Base-by-base conservation (phyloP, 2,888 invertebrate genomes). In the Smittia aterrima region DNA sequence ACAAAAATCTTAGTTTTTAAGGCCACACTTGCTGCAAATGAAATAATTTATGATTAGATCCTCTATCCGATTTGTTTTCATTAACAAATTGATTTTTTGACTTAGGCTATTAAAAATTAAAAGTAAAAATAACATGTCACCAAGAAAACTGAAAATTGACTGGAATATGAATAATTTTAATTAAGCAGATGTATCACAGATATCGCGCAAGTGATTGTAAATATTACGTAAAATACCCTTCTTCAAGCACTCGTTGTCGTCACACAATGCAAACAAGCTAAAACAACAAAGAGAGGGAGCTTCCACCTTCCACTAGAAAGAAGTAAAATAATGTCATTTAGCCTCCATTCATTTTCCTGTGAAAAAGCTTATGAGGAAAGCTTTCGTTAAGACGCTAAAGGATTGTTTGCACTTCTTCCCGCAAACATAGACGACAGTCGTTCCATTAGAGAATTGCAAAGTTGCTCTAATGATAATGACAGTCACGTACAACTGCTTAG, bases 381-480 rank as follows among this genome's bases (percentile, higher is more conserved):
- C 22, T 22, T 22, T 47, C 47, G n/a, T n/a, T 47, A 47, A 47
- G 47, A 47, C n/a, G 47, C n/a, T 16, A 16, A 47, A 47, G 47
- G 47, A 47, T 47, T 47, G 47, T n/a, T 16, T 47, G 47, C 47
- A 47, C 47, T 6, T 47, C 13, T 16, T 6, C 47, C 47, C 6
- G 47, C 16, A 13, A 47, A 3, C 47, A n/a, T n/a, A 47, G 47
- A 47, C 9, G 11, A n/a, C 1, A 58, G 18, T 58, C 22, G 9
- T 58, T 58, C 58, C 58, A 58, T 58, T 58, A 58, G 22, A n/a
- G 22, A 22, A 58, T 58, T 22, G 58, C 58, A 64, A 64, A 64
- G 27, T 64, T 6, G 64, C 20, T n/a, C 64, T 64, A 64, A 64
- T 64, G 64, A 64, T 64, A 64, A 64, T 25, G 27, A 64, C 20